Conservation (phyloP, 2,888 invertebrate genomes). For the Agriotes lineatus region DNA sequence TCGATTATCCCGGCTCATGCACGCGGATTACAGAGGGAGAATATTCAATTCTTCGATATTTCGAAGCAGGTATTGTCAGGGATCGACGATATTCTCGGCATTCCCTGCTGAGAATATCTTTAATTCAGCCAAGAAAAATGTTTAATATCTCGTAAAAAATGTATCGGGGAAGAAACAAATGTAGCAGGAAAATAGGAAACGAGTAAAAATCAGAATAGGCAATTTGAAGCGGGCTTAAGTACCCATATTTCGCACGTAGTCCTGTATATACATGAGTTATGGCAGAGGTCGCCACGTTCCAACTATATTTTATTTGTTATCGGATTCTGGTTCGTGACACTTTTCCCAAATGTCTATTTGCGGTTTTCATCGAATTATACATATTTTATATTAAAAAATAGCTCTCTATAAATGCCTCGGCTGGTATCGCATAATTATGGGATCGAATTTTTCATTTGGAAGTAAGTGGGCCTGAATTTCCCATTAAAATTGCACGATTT, state of each 20-base stretch:
- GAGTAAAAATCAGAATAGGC: slow-evolving; percentile 62
- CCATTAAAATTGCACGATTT: slow-evolving; percentile 29
- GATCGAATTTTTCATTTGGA: background rate
- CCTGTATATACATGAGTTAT: slow-evolving; percentile 65
- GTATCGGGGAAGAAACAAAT: slow-evolving; percentile 42
- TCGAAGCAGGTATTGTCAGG: background rate
- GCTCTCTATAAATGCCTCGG: slow-evolving; percentile 10
- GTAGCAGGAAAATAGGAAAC: slow-evolving; percentile 51
- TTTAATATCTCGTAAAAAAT: slow-evolving; percentile 33
- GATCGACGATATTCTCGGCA: background rate
- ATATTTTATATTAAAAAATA: slow-evolving; percentile 53
- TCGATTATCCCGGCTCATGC: background rate
- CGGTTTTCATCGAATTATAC: slow-evolving; percentile 64
- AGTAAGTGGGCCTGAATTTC: background rate
- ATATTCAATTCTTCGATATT: background rate
- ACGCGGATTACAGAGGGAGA: background rate
- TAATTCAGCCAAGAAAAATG: slow-evolving; percentile 23
- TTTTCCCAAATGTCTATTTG: slow-evolving; percentile 65
- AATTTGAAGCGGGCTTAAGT: slow-evolving; percentile 63
- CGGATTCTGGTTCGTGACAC: slow-evolving; percentile 65
- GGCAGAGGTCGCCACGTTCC: slow-evolving; percentile 64
- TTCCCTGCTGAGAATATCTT: background rate
- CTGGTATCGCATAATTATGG: background rate
- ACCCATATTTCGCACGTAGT: slow-evolving; percentile 65
- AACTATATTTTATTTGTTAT: slow-evolving; percentile 67